Evolutionary conservation across 2,797 vertebrate genomes (phyloP).

Genomic region (Otolemur crassicaudatus): DNA sequence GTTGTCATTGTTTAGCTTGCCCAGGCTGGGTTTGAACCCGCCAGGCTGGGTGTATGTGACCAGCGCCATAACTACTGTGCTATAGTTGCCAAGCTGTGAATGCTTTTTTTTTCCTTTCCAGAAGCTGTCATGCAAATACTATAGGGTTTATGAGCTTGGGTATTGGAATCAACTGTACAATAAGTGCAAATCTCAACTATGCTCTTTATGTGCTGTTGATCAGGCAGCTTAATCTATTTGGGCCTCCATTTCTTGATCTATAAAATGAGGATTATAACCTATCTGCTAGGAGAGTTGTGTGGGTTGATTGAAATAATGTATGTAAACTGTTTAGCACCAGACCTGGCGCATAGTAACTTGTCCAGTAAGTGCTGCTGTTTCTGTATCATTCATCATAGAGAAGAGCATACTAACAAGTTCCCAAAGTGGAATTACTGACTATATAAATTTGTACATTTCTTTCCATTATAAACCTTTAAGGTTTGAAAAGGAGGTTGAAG

Average conservation of each 20-base stretch:
- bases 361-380: not conserved
- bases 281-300: not conserved
- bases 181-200: not conserved
- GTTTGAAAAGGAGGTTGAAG: too few species aligned
- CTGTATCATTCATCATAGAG: not conserved
- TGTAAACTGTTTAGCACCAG: not conserved
- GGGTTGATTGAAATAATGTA: not conserved
- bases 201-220: not conserved
- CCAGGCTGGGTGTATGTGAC: too few species aligned
- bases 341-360: not conserved
- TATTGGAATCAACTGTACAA: not conserved
- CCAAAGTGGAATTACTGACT: not conserved
- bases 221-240: not conserved
- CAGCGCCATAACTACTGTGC: too few species aligned
- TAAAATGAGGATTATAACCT: not conserved
- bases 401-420: not conserved
- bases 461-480: conserved; percentile 47
- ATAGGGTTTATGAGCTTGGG: not conserved
- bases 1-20: too few species aligned
- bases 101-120: not conserved
- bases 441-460: not conserved
- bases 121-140: not conserved
- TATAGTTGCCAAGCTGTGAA: too few species aligned
- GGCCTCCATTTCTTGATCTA: not conserved
- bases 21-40: too few species aligned